Evolutionary conservation across 2,888 invertebrate species (phyloP).

Genomic region (Agrochola litura): DNA sequence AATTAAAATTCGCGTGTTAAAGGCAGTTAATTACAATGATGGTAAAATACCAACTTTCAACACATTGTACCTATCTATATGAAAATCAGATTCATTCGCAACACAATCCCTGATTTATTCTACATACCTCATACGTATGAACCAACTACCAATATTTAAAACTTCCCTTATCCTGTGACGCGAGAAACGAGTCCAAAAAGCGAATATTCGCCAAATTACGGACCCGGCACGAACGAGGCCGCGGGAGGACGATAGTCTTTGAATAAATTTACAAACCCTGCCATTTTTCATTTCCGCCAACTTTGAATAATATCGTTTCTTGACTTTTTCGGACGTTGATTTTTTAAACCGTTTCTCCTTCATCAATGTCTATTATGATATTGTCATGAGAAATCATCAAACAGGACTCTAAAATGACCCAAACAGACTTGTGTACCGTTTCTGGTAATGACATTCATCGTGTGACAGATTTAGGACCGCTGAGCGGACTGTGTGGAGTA

Average conservation of each 20-base stretch:
- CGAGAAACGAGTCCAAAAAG: slow-evolving; percentile 10
- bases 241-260: slow-evolving; percentile 32
- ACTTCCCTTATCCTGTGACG: slow-evolving; percentile 5
- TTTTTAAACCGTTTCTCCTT: slow-evolving; percentile 4
- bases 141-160: slow-evolving; percentile 28
- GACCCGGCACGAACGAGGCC: slow-evolving; percentile 44
- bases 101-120: background rate
- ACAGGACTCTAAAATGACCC: background rate
- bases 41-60: background rate
- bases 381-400: slow-evolving; percentile 4
- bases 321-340: slow-evolving; percentile 33
- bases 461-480: background rate
- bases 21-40: background rate
- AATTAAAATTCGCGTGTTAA: too few species aligned
- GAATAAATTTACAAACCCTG: slow-evolving; percentile 52
- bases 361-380: slow-evolving; percentile 11
- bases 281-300: slow-evolving; percentile 59
- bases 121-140: background rate
- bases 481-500: background rate
- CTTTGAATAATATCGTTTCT: slow-evolving; percentile 41
- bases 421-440: background rate
- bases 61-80: too few species aligned
- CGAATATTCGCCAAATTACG: slow-evolving; percentile 59
- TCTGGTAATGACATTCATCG: background rate
- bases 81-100: background rate